Conservation (phyloP, 2,113 vertebrate genomes). For the Acrocephalus kingi region DNA sequence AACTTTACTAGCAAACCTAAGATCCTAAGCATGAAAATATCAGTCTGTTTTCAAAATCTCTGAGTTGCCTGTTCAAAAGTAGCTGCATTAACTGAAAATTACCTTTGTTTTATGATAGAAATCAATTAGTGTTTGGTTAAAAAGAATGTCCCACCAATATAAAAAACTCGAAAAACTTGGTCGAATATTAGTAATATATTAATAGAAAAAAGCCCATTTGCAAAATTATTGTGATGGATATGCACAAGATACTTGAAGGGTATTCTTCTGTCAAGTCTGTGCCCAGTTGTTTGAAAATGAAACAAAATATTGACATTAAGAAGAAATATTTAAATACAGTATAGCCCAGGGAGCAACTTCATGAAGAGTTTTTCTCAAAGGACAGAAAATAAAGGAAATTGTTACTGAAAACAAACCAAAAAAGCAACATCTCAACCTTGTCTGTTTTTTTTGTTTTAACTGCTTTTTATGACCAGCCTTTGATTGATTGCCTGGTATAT, state of each 20-base stretch:
- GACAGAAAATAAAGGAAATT: neutral
- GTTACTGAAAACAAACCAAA: neutral
- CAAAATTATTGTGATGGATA: neutral
- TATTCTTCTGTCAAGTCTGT: neutral
- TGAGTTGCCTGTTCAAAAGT: neutral
- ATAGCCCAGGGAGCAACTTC: neutral
- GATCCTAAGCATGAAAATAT: neutral
- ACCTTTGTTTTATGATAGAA: neutral
- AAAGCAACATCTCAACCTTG: neutral
- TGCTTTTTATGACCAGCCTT: neutral
- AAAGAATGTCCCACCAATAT: neutral
- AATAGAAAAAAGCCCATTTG: neutral
- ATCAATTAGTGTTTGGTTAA: neutral
- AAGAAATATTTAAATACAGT: neutral
- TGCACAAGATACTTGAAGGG: neutral
- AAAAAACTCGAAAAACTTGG: neutral
- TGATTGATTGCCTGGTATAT: neutral
- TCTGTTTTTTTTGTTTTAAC: neutral
- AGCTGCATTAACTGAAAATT: neutral
- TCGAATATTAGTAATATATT: neutral
- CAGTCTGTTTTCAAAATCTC: neutral
- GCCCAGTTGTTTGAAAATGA: neutral
- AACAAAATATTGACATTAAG: constrained; percentile 13
- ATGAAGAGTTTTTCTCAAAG: neutral
- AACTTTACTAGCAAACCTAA: neutral